Conservation (phyloP, 2,113 vertebrate species). For the Bubo blakistoni region DNA sequence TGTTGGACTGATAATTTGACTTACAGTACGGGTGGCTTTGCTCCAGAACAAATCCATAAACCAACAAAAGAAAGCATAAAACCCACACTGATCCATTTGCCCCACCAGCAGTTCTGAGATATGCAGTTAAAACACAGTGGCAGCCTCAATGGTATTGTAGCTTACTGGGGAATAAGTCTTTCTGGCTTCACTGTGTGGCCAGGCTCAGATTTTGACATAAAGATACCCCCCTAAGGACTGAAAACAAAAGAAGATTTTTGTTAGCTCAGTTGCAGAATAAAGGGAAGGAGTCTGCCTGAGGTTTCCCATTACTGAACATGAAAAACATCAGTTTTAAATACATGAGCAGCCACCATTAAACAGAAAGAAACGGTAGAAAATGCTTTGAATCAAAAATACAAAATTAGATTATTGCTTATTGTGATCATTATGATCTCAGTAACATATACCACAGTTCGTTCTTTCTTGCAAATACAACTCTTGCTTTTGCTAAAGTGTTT, state of each 20-base stretch:
- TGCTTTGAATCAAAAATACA: background rate
- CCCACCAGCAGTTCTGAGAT: background rate
- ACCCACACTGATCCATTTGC: background rate
- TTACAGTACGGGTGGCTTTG: background rate
- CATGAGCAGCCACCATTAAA: background rate
- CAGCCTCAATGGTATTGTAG: background rate
- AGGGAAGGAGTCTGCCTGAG: background rate
- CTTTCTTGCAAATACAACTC: background rate
- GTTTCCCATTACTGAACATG: background rate
- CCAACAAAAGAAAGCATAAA: background rate
- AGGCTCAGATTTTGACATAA: background rate
- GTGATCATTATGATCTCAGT: background rate
- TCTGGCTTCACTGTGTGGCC: background rate
- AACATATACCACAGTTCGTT: background rate
- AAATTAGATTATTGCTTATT: background rate
- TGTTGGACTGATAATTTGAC: background rate
- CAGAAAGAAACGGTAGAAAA: background rate
- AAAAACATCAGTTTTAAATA: background rate
- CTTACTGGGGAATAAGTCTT: background rate
- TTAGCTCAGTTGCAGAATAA: background rate
- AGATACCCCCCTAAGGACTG: background rate
- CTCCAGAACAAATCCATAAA: slow-evolving; percentile 5
- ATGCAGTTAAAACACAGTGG: background rate
- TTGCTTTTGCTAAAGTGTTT: background rate
- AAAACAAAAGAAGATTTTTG: background rate